Base-by-base conservation (phyloP, 2,888 invertebrate species). In the Caenorhabditis panamensis region DNA sequence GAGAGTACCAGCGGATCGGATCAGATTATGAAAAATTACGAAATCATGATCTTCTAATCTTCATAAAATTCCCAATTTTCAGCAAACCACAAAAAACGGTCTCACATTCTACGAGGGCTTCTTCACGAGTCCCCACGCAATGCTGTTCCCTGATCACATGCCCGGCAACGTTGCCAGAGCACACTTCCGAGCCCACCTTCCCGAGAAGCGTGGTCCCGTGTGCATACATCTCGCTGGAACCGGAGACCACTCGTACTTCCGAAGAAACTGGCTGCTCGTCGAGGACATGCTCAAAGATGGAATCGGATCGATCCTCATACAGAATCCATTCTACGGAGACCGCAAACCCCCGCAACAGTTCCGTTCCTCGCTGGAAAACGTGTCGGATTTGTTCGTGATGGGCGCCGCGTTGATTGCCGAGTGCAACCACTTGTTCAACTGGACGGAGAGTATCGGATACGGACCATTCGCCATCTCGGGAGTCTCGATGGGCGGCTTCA, bases 321-420 rank as follows among this genome's bases (percentile, higher is more conserved):
- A 98, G 93, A 99, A 98, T 92, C 98, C 99, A 11, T 99, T 96
- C 92, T 92, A 92, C 92, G 96, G 96, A 37, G 78, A 83, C 24
- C 71, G 85, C 51, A 84, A 82, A 61, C 85, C 85, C 1, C 47
- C 81, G 67, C 81, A 83, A 6, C 89, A 89, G 71, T 89, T 87
- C 75, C 82, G 87, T 20, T 97, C 97, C 1, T 95, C 95, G 88
- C 93, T 99, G 63, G 95, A 95, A 91, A 95, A 97, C 92, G 97
- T 98, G 3, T 95, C 96, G 22, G 98, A 99, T 92, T 95, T 99
- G 91, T 97, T 99, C 93, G 95, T 98, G 84, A 99, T 99, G 98
- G 98, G 98, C 73, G 97, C 96, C 53, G 96, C 97, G 90, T 93
- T 99, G 77, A 95, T 98, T 83, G 93, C 97, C 88, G 99, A 99